Base-by-base conservation (phyloP, 2,888 invertebrate species). In the Machimus atricapillus region DNA sequence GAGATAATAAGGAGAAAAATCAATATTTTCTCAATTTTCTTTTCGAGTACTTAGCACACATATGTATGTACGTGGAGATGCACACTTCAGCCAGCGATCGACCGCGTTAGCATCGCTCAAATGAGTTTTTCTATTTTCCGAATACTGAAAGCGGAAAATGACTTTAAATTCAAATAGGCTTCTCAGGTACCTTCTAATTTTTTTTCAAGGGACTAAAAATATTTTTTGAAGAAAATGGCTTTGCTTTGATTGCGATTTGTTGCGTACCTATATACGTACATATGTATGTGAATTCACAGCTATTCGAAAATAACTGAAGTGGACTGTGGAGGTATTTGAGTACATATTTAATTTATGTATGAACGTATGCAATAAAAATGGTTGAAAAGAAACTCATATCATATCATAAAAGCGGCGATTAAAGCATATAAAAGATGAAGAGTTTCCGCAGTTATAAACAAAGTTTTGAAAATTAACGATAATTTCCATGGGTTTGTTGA, bases 1-100 rank as follows among this genome's bases (percentile, higher is more conserved):
- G 23, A 85, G 85, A 85, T 85, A 85, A 85, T 85, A 74, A 85
- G 74, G 6, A 16, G 7, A 19, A 74, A n/a, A 85, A 85, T 85
- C 85, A 66, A 85, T 79, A 79, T 46, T 79, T 79, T 79, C 52
- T 52, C 79, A 79, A 79, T 79, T 79, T 79, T 27, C 79, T 52
- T 23, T 27, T 52, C n/a, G 34, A 76, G 76, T 76, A 66, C 66
- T 66, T 43, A 79, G 43, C 27, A 79, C 27, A 79, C 79, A 52
- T 40, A 16, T n/a, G 79, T n/a, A n/a, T n/a, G n/a, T n/a, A n/a
- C n/a, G n/a, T n/a, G 52, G 27, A 46, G 27, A 66, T 66, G 66
- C 66, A 66, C 66, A 66, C 31, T 40, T 76, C 34, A 76, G 34
- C 37, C 76, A 52, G 7, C 27, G 66, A 27, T 66, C 66, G 66